These are phyloP conservation scores for Lepidonotus clava DNA, from an alignment of 2,888 invertebrate species.

Conservation along the genomic window DNA sequence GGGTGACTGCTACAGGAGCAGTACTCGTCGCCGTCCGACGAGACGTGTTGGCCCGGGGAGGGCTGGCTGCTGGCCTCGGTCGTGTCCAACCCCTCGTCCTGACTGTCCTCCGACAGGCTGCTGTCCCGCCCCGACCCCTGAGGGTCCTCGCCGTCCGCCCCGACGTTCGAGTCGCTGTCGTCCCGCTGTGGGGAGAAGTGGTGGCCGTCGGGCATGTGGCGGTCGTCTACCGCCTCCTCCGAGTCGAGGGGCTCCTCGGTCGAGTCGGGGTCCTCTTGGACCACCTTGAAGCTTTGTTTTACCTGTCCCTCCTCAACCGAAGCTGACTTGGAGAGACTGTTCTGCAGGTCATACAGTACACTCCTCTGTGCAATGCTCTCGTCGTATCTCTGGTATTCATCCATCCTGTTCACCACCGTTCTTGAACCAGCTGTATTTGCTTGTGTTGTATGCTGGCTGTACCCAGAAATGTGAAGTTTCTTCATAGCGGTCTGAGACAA, in stretches of 20 bases:
- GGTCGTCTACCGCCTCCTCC: neutral
- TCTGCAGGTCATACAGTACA: neutral
- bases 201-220: constrained; percentile 41
- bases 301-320: neutral
- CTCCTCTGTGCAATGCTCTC: neutral
- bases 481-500: neutral
- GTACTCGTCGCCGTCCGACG: neutral
- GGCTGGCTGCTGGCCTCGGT: too few species aligned
- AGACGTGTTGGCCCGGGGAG: neutral
- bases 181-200: constrained; percentile 41
- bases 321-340: neutral
- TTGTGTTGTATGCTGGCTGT: neutral
- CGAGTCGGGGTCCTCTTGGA: neutral
- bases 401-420: neutral
- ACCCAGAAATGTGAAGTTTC: neutral
- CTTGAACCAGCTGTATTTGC: neutral
- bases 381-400: constrained; percentile 3
- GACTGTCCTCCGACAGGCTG: neutral
- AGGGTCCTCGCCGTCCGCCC: neutral
- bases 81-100: neutral
- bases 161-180: neutral
- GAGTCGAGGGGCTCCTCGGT: neutral
- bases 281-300: neutral
- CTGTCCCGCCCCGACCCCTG: neutral
- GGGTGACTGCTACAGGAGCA: constrained; percentile 14